Conservation (phyloP, 2,888 invertebrate species). For the Aporophyla lueneburgensis region DNA sequence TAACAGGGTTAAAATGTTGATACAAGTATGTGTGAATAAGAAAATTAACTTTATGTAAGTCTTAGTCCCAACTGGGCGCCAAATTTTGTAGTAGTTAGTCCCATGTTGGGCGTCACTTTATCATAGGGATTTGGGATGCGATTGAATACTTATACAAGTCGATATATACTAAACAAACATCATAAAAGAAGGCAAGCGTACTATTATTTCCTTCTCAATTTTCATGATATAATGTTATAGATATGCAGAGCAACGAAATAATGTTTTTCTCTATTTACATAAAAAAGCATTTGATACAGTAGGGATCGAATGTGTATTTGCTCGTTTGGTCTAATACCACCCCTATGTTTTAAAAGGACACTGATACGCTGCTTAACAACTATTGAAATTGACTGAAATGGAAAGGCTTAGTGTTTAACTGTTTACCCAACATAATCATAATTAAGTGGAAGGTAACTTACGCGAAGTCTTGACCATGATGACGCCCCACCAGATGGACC, state of each 20-base stretch:
- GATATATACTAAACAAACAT: neutral
- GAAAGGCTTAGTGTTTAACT: too few relatives aligned
- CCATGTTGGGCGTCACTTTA: neutral
- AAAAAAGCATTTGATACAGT: neutral
- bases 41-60: neutral
- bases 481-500: constrained; percentile 99
- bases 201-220: neutral
- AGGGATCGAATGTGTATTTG: neutral
- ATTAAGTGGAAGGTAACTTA: constrained; percentile 88
- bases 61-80: neutral
- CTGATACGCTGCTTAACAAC: neutral
- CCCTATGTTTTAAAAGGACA: neutral
- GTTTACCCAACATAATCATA: neutral
- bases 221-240: too few relatives aligned
- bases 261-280: neutral
- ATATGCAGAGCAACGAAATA: neutral
- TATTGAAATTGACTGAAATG: neutral
- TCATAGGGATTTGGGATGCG: neutral
- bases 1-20: too few relatives aligned
- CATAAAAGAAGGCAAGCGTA: neutral
- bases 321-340: neutral
- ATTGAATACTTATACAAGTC: neutral
- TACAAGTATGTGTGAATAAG: neutral
- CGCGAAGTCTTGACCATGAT: constrained; percentile 97
- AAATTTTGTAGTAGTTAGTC: neutral